These are phyloP conservation scores for Calonectris borealis DNA, from an alignment of 2,113 vertebrate genomes.

Conservation along the genomic window DNA sequence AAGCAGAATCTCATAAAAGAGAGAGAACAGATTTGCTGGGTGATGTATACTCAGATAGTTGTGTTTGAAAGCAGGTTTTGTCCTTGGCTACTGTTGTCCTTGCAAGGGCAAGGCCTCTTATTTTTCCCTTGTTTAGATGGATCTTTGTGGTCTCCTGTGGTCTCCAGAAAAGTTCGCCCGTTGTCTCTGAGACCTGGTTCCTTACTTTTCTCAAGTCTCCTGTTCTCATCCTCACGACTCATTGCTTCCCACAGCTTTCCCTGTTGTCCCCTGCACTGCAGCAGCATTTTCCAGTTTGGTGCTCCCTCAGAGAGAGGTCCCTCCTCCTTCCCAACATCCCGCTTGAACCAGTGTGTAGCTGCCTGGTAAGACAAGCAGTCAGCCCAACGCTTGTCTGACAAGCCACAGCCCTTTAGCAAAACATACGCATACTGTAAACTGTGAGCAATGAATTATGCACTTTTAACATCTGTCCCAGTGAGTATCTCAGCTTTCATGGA, in stretches of 20 bases:
- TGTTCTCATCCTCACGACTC: background rate
- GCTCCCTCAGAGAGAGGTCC: background rate
- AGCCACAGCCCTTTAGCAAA: constrained; percentile 23
- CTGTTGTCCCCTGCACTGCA: background rate
- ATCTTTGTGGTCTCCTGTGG: background rate
- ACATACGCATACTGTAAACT: background rate
- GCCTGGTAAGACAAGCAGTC: background rate
- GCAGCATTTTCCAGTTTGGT: background rate
- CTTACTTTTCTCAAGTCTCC: background rate
- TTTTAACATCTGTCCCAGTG: constrained; percentile 37
- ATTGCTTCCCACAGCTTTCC: background rate
- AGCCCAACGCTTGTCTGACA: background rate
- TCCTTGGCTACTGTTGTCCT: background rate
- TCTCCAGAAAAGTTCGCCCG: background rate
- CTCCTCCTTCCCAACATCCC: background rate
- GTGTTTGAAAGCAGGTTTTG: background rate
- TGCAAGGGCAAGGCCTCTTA: background rate
- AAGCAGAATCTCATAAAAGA: background rate
- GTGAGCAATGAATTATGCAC: background rate
- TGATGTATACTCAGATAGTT: background rate
- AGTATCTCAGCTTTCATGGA: constrained; percentile 17
- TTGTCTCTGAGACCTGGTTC: background rate
- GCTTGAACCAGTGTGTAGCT: background rate
- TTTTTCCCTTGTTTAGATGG: background rate
- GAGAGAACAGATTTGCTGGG: background rate